Conservation (phyloP, 1,140 invertebrate species). For the Drosophila mauritiana region DNA sequence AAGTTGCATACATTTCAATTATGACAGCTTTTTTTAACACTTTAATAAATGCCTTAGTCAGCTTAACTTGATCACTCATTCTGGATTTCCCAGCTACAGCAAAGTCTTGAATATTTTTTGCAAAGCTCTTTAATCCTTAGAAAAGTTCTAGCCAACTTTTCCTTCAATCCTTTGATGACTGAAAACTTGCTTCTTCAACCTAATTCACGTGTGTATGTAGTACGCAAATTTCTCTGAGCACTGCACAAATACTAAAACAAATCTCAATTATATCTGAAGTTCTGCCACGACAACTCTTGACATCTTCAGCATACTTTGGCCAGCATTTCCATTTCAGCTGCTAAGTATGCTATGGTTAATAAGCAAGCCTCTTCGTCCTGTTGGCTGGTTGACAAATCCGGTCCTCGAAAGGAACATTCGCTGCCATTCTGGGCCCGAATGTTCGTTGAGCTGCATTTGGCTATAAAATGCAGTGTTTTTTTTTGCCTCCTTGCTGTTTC, state of each 20-base stretch:
- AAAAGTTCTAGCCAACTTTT: background rate
- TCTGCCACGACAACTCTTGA: constrained; percentile 5
- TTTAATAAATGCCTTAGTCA: too few relatives aligned
- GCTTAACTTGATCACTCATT: too few relatives aligned
- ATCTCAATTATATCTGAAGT: constrained; percentile 8
- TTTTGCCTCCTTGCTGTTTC: constrained; percentile 18
- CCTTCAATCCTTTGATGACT: background rate
- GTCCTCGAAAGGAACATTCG: constrained; percentile 14
- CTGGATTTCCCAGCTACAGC: too few relatives aligned
- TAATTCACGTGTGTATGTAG: background rate
- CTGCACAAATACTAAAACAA: constrained; percentile 5
- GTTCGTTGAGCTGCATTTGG: background rate
- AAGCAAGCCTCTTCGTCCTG: constrained; percentile 22
- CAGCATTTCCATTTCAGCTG: constrained; percentile 21
- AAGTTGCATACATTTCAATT: background rate
- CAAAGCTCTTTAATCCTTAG: too few relatives aligned
- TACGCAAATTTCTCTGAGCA: background rate
- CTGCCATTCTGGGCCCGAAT: constrained; percentile 24
- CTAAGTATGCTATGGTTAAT: constrained; percentile 37
- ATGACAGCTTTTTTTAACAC: too few relatives aligned
- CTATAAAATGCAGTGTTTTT: constrained; percentile 30
- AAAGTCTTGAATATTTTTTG: too few relatives aligned
- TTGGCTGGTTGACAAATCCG: constrained; percentile 18
- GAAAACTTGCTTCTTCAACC: background rate
- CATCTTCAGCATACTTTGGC: background rate